Evolutionary conservation across 1,140 invertebrate species (phyloP).

Genomic region (Philotrypesis tridentata): DNA sequence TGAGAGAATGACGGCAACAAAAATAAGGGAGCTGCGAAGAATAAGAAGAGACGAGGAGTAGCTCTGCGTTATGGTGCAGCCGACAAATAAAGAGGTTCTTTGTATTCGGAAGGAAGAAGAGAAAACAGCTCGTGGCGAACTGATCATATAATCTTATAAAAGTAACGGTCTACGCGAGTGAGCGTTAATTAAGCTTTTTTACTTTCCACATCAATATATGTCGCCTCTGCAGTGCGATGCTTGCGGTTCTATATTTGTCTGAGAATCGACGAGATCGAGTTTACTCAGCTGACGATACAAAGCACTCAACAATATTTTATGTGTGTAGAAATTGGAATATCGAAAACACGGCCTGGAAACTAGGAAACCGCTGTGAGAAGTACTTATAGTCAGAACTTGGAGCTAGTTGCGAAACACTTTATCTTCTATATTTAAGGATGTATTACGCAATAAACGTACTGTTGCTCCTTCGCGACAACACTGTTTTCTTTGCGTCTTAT

Average conservation of each 20-base stretch:
- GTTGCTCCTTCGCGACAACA: too few species aligned
- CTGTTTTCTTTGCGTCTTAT: too few species aligned
- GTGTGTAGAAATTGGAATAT: too few species aligned
- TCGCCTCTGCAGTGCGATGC: background rate
- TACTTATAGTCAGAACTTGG: too few species aligned
- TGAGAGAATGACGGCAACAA: background rate
- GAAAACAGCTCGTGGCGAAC: slow-evolving; percentile 32
- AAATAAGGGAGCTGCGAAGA: background rate
- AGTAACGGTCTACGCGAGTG: slow-evolving; percentile 18
- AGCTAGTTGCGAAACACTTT: too few species aligned
- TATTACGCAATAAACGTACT: too few species aligned
- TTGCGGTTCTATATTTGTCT: background rate
- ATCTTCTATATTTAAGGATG: too few species aligned
- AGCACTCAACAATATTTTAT: background rate
- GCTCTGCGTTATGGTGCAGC: background rate
- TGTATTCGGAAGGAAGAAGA: background rate
- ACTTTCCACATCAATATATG: slow-evolving; percentile 5
- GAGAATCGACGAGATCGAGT: background rate
- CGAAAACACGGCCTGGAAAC: too few species aligned
- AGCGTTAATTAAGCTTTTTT: slow-evolving; percentile 28
- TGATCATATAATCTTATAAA: slow-evolving; percentile 32
- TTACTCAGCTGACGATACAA: background rate
- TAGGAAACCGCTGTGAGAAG: too few species aligned
- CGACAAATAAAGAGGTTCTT: slow-evolving; percentile 24
- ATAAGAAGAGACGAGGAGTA: background rate